Evolutionary conservation across 53 echinoderm and acorn worm species (phyloP), one percentile per base, ranked within the genome.

Genomic region (Crossaster papposus): DNA sequence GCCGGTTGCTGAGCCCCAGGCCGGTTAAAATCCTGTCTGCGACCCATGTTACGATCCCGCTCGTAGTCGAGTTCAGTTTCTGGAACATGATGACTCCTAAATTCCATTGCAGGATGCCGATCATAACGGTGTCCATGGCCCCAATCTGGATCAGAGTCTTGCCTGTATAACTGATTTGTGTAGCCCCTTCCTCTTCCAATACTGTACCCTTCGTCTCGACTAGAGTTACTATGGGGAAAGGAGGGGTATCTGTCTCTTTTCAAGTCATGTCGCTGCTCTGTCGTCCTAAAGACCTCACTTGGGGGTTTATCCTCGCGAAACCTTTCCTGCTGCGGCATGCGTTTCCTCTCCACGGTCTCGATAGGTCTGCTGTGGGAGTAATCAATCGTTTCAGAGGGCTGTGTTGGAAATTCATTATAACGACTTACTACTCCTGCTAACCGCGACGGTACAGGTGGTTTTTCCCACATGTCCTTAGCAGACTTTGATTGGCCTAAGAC

Each of bases 331-430:
- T 72, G 33, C 32, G 77, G 11, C 23, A 58, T 30, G 7, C 87
- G 87, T 54, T 87, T 76, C 28, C 87, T 30, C 5, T 87, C 87
- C 54, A 87, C 63, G 14, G 87, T 87, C 58, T 87, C 87, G 31
- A 87, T 87, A 0, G 77, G 87, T 26, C 87, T 75, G 54, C 58
- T 87, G 30, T 87, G 76, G 23, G 58, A 24, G 36, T 87, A 77
- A 58, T 75, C 87, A 77, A 55, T 75, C 38, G 55, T 83, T 38
- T 83, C 83, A 14, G 35, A 8, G 64, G 54, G 77, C 33, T 26
- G 58, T 24, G 58, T 23, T 23, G 77, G 38, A 76, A 52, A 52
- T 54, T 87, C 87, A 23, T 14, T 77, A 34, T 63, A 87, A 18
- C 77, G 44, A 32, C 18, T 18, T 33, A 77, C 13, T 37, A n/a